Conservation (phyloP, 2,797 vertebrate genomes). For the Coluber constrictor region DNA sequence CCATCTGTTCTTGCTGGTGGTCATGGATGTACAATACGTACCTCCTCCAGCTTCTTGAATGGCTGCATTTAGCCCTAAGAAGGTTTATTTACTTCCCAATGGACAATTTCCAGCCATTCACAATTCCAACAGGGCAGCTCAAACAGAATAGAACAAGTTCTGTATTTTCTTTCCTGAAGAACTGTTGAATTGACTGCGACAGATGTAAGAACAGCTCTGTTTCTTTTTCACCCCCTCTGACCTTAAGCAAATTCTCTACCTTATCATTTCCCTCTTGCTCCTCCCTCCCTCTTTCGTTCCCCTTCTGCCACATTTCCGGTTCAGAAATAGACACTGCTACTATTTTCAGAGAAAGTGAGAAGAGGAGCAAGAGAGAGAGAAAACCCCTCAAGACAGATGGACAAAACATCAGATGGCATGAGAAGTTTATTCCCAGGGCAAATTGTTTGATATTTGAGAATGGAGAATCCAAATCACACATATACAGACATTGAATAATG, state of each 20-base stretch:
- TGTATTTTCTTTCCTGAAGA: not conserved
- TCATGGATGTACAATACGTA: not conserved
- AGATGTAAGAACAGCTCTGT: constrained; percentile 20
- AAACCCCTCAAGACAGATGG: not conserved
- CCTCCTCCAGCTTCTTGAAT: not conserved
- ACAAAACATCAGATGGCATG: not conserved
- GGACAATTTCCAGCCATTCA: constrained; percentile 2
- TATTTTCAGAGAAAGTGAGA: constrained; percentile 60
- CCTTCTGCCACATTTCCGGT: constrained; percentile 50
- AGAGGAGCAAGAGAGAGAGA: constrained; percentile 28
- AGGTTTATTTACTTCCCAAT: constrained; percentile 10
- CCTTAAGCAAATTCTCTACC: constrained; percentile 23
- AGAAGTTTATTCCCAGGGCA: not conserved
- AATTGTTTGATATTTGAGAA: not conserved
- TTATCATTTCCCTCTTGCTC: constrained; percentile 2
- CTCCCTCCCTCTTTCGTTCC: not conserved
- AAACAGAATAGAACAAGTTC: not conserved
- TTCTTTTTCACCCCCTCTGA: constrained; percentile 22
- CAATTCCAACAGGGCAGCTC: not conserved
- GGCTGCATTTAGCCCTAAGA: not conserved
- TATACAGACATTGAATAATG: not conserved
- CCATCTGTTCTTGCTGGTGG: not conserved
- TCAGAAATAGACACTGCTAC: constrained; percentile 57
- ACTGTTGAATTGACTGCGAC: not conserved
- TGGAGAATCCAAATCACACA: not conserved